phyloP scores from a whole-genome alignment of 2,113 vertebrate species.

The Natator depressus region DNA sequence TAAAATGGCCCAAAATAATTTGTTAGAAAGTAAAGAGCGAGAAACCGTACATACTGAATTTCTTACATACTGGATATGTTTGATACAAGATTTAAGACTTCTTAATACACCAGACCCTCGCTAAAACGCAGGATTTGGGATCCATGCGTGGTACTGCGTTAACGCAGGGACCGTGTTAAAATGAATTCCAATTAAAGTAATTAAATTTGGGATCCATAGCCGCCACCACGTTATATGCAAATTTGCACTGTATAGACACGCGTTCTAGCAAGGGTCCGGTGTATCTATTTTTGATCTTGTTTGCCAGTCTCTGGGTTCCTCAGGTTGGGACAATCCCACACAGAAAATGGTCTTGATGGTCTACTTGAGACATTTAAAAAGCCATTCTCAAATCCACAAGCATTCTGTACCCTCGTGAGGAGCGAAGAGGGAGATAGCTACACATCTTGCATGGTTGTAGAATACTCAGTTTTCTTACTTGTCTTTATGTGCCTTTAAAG shows the following conservation, averaged over 20 bases:
- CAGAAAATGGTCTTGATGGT: neutral
- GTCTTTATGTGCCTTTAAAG: neutral
- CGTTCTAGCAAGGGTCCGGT: too few relatives aligned
- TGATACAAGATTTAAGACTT: neutral
- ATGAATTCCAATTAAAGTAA: too few relatives aligned
- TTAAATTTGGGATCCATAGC: too few relatives aligned
- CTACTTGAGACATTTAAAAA: neutral
- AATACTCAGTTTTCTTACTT: accelerated
- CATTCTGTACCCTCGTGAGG: neutral
- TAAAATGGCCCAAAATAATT: neutral
- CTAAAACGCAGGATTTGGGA: too few relatives aligned
- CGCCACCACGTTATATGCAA: too few relatives aligned
- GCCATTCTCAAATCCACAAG: neutral
- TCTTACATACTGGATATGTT: neutral
- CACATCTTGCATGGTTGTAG: neutral
- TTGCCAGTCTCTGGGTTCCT: neutral
- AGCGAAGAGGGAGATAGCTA: neutral
- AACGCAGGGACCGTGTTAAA: too few relatives aligned
- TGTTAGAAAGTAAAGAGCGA: neutral
- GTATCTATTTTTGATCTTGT: neutral
- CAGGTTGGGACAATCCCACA: neutral
- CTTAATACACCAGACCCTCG: neutral
- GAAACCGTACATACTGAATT: neutral
- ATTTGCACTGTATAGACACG: too few relatives aligned
- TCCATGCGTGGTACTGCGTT: too few relatives aligned